Evolutionary conservation across 2,113 vertebrate species (phyloP).

Genomic region (Rutilus rutilus): DNA sequence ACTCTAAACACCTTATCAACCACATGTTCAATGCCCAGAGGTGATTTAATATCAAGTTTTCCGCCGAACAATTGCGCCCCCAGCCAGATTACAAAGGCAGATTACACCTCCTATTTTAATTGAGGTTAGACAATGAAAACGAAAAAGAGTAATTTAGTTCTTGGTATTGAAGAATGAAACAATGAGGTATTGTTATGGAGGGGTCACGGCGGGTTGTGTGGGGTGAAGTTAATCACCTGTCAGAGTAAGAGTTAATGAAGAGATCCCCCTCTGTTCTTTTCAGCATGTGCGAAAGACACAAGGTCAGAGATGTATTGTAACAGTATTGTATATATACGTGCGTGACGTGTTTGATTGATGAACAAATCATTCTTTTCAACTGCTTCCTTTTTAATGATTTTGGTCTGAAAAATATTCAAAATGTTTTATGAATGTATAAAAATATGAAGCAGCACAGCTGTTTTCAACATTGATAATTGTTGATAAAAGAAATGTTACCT

Average conservation of each 20-base stretch:
- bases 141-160: slow-evolving; percentile 38
- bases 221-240: slow-evolving; percentile 76
- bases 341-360: background rate
- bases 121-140: slow-evolving; percentile 31
- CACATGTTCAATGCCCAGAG: background rate
- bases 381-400: background rate
- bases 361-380: background rate
- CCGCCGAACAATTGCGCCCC: background rate
- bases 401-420: background rate
- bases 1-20: background rate
- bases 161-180: slow-evolving; percentile 37
- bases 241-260: slow-evolving; percentile 71
- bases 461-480: too few relatives aligned
- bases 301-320: slow-evolving; percentile 5
- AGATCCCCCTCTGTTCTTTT: slow-evolving; percentile 59
- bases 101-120: slow-evolving; percentile 38
- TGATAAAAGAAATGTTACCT: too few relatives aligned
- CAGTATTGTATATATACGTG: background rate
- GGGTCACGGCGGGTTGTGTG: slow-evolving; percentile 63
- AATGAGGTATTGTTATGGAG: slow-evolving; percentile 64
- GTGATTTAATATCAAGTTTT: background rate
- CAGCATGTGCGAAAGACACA: slow-evolving; percentile 18
- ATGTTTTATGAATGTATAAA: too few relatives aligned
- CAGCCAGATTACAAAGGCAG: background rate
- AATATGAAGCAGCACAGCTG: too few relatives aligned